Evolutionary conservation across 2,113 vertebrate genomes (phyloP), one percentile per base, ranked within the genome.

Genomic region (Oxygymnocypris stewartii): DNA sequence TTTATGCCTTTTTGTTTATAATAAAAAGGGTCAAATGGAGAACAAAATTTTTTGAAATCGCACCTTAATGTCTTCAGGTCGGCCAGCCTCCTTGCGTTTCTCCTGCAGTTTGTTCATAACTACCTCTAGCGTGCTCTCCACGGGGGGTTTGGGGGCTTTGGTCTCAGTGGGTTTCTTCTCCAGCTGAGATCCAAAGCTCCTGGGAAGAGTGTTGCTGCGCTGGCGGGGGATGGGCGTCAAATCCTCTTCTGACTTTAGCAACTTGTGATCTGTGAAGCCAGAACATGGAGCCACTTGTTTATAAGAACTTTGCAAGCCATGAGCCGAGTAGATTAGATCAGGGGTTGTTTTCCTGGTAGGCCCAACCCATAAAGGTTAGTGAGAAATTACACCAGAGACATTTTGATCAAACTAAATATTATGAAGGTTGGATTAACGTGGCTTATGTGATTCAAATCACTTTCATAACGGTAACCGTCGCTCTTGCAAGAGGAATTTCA

Each of bases 61-160:
- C 92, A 99, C 98, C 97, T 99, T 98, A 89, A 99, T 96, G 87
- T 99, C 97, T 88, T 99, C 97, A 0, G 98, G 97, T 0, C 97
- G 95, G 88, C 94, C 95, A 79, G 94, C 90, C 87, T 99, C 97
- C 1, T 90, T 84, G 85, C 98, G 94, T 90, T 98, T 99, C 94
- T 99, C 98, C 80, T 97, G 95, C 76, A 99, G 96, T 85, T 97
- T 99, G 89, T 95, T 96, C 89, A 95, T 92, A 78, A 99, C 96
- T 0, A 93, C 91, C 73, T 98, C 98, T 89, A 99, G 94, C 0
- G 97, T 99, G 49, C 84, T 93, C 82, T 99, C 98, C 59, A 96
- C 96, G 0, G 96, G 94, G 4, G 98, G 98, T 90, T 95, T 96
- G 3, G 95, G 84, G 10, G 90, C 93, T 91, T 97, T 98, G 87